Evolutionary conservation across 2,888 invertebrate species (phyloP).

Genomic region (Hofmannophila pseudospretella): DNA sequence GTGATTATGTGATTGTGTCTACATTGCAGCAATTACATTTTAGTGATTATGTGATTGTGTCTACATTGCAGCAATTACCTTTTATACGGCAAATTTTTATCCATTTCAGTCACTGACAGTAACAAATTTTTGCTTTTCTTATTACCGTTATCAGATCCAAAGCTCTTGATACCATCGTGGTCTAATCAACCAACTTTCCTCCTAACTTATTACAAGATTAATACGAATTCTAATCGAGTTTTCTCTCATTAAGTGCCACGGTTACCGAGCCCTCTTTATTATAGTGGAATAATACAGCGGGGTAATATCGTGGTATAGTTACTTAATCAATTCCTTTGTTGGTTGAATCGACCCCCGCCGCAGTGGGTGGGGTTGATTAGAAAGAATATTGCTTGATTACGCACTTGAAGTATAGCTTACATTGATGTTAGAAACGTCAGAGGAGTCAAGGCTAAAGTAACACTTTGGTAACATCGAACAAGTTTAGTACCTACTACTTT

Average conservation of each 20-base stretch:
- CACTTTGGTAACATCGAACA: no score
- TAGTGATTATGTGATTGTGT: no score
- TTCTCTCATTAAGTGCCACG: constrained; percentile 75
- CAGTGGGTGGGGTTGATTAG: constrained; percentile 75
- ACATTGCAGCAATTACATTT: no score
- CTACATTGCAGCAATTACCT: no score
- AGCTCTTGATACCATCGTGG: constrained; percentile 23
- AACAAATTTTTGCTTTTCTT: no score
- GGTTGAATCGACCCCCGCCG: constrained; percentile 68
- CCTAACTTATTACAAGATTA: constrained; percentile 66
- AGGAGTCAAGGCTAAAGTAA: no score
- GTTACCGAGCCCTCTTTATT: constrained; percentile 75
- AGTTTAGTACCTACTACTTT: no score
- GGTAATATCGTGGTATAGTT: constrained; percentile 76
- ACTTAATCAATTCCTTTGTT: constrained; percentile 78
- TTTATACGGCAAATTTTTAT: no score
- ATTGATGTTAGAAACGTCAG: constrained; percentile 31
- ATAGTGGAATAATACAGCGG: constrained; percentile 72
- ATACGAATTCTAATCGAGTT: constrained; percentile 76
- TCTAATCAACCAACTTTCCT: constrained; percentile 60
- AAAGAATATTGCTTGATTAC: constrained; percentile 78
- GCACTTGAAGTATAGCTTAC: constrained; percentile 62
- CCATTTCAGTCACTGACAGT: no score
- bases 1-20: no score
- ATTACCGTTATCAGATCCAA: constrained; percentile 22